Percentiles rank a stretch among this genome's conserved stretches.
phyloP scores from a whole-genome alignment of 2,113 vertebrate species.

The Tapirus terrestris region DNA sequence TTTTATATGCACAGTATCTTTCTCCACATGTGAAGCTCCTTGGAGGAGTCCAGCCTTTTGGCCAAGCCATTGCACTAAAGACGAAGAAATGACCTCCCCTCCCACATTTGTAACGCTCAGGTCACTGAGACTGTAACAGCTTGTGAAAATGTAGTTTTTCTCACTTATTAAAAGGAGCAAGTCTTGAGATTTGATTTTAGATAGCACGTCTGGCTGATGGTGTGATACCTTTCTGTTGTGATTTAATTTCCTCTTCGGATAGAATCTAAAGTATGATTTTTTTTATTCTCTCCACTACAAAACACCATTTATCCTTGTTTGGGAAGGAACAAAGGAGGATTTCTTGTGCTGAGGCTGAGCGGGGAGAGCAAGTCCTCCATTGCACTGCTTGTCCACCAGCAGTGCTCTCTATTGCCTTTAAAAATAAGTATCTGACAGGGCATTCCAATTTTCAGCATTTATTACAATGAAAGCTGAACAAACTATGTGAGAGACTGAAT shows the following conservation, averaged over 20 bases:
- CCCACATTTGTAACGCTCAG: not conserved
- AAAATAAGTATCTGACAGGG: conserved; percentile 12
- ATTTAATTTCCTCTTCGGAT: conserved; percentile 44
- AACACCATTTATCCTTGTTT: conserved; percentile 14
- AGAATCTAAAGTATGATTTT: conserved; percentile 33
- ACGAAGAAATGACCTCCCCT: not conserved
- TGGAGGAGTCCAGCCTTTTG: not conserved
- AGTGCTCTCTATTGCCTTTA: not conserved
- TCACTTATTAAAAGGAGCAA: conserved; percentile 64
- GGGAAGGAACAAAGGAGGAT: conserved; percentile 19
- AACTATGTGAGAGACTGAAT: not conserved
- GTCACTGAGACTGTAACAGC: not conserved
- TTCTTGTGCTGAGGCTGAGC: not conserved
- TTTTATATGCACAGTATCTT: not conserved
- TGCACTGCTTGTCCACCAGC: not conserved
- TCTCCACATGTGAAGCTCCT: not conserved
- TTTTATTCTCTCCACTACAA: not conserved
- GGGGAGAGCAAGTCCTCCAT: not conserved
- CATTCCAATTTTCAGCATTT: not conserved
- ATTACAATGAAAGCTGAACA: not conserved
- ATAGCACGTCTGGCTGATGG: not conserved
- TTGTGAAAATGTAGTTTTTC: conserved; percentile 57
- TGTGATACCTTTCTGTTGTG: conserved; percentile 18
- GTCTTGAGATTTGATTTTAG: conserved; percentile 53
- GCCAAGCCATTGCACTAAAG: not conserved